A percentile compares a stretch with the other conserved stretches of the same genome.
Evolutionary conservation across 2,888 invertebrate genomes (phyloP).

Genomic region (Alloplasta piceator): DNA sequence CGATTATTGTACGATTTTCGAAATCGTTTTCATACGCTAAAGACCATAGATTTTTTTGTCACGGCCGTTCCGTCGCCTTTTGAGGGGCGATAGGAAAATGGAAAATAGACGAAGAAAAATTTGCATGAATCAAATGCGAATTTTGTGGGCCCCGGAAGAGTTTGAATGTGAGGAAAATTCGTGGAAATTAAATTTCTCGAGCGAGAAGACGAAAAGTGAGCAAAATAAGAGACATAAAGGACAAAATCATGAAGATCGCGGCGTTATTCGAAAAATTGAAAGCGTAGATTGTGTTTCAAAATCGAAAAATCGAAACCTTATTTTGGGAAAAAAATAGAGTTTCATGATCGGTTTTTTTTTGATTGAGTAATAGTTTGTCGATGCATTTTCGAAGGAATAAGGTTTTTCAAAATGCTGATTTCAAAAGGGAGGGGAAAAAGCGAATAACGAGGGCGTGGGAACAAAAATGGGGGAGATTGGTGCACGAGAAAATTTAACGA

Average conservation of each 20-base stretch:
- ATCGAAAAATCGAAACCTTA: constrained; percentile 3
- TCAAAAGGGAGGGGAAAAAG: constrained; percentile 63
- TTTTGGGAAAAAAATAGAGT: background rate
- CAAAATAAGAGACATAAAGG: no score
- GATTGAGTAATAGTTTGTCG: constrained; percentile 7
- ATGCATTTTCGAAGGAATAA: no score
- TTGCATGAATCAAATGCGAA: no score
- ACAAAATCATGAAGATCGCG: no score
- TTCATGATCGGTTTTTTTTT: background rate
- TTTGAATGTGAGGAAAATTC: no score
- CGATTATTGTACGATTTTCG: constrained; percentile 39
- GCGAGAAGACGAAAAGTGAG: no score
- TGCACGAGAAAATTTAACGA: constrained; percentile 62
- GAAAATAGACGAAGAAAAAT: constrained; percentile 11
- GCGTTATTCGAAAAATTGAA: no score
- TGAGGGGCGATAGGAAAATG: constrained; percentile 29
- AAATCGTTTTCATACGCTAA: constrained; percentile 50
- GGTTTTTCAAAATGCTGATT: constrained; percentile 23
- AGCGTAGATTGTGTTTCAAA: no score
- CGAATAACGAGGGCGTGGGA: constrained; percentile 56
- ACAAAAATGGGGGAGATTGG: constrained; percentile 24
- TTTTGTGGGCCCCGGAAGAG: no score
- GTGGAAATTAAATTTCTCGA: no score
- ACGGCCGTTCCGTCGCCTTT: constrained; percentile 55
- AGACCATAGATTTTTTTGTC: constrained; percentile 38